Percentiles rank a stretch among this genome's conserved stretches.
Conservation (phyloP, 2,797 vertebrate genomes). For the Mus caroli region DNA sequence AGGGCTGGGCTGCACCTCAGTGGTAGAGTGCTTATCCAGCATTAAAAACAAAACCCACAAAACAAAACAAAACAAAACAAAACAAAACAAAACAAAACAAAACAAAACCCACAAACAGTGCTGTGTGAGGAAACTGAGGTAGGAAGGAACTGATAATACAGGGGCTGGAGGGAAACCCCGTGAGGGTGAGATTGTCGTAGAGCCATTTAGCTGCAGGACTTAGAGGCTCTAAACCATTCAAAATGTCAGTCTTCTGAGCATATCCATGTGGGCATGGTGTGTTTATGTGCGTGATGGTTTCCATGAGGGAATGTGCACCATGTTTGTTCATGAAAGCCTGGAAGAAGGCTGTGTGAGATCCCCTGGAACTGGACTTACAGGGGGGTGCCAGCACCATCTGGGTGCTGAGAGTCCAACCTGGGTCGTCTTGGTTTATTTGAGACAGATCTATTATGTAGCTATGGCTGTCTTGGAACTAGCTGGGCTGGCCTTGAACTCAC, state of each 20-base stretch:
- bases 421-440: background rate
- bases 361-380: background rate
- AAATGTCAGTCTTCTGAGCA: conserved; percentile 32
- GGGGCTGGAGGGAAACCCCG: background rate
- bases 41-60: background rate
- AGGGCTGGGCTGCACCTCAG: background rate
- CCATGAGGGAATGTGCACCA: background rate
- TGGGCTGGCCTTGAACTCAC: background rate
- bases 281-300: background rate
- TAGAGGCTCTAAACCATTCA: background rate
- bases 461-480: no score
- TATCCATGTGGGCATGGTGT: background rate
- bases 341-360: no score
- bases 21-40: background rate
- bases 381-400: background rate
- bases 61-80: no score
- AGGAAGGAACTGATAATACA: background rate
- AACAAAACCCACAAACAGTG: background rate
- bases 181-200: background rate
- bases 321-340: background rate
- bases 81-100: background rate
- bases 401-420: background rate
- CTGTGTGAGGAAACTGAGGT: no score
- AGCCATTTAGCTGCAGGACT: background rate
- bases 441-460: background rate